phyloP scores from a whole-genome alignment of 2,113 vertebrate genomes.

The Neolamprologus variostigma region DNA sequence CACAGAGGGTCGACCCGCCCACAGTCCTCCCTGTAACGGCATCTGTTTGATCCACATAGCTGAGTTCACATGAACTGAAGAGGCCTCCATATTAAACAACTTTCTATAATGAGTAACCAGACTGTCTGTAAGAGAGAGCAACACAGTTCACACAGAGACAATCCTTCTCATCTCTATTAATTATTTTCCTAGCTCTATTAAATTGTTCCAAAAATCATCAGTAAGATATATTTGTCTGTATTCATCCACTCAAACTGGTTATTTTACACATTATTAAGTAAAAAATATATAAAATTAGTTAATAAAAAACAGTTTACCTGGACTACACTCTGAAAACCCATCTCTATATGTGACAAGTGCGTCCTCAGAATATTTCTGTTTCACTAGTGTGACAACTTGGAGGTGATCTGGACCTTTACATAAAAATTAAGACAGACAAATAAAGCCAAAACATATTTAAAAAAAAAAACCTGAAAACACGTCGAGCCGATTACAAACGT shows the following conservation, averaged over 20 bases:
- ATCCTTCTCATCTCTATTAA: not conserved
- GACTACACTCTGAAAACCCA: not conserved
- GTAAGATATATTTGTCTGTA: not conserved
- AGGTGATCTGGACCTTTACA: not conserved
- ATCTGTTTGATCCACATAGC: not conserved
- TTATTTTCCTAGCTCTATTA: not conserved
- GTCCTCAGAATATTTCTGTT: not conserved
- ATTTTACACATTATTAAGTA: not conserved
- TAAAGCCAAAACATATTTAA: fast-evolving
- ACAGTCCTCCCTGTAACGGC: not conserved
- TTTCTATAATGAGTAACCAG: not conserved
- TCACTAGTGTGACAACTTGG: not conserved
- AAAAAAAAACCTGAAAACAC: fast-evolving
- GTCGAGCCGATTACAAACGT: fast-evolving
- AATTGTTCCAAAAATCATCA: not conserved
- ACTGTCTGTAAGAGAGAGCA: not conserved
- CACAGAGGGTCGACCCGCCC: not conserved
- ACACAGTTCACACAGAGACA: not conserved
- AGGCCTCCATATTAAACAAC: not conserved
- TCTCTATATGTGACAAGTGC: not conserved
- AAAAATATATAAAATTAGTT: not conserved
- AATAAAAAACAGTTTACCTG: not conserved
- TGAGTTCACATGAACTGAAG: not conserved
- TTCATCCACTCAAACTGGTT: not conserved
- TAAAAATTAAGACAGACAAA: not conserved